These are phyloP conservation scores for Disparrhopalites patrizii DNA, from an alignment of 2,888 invertebrate species.

Conservation along the genomic window DNA sequence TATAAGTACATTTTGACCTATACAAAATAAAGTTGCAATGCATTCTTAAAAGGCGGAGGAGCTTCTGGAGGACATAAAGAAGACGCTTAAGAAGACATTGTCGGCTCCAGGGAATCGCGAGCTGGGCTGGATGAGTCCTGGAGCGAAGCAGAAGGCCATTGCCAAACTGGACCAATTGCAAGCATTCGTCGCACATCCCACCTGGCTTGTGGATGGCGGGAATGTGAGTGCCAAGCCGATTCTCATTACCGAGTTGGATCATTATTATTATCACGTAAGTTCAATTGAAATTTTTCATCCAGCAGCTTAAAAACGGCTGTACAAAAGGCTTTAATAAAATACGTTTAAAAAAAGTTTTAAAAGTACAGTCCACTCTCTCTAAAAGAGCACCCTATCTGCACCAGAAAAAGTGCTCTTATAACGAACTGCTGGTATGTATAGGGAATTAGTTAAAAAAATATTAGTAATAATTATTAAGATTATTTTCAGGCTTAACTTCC, in stretches of 20 bases:
- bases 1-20: no score
- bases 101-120: slow-evolving; percentile 6
- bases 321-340: no score
- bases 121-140: slow-evolving; percentile 34
- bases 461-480: no score
- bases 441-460: no score
- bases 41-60: slow-evolving; percentile 14
- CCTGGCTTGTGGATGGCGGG: slow-evolving; percentile 27
- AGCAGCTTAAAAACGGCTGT: no score
- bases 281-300: background rate
- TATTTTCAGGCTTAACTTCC: no score
- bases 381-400: no score
- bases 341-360: no score
- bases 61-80: slow-evolving; percentile 28
- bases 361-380: no score
- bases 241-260: slow-evolving; percentile 13
- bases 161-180: slow-evolving; percentile 30
- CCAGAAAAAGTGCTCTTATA: no score
- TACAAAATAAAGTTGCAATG: background rate
- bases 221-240: background rate
- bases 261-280: slow-evolving; percentile 28
- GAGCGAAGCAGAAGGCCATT: slow-evolving; percentile 20
- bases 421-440: no score
- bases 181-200: slow-evolving; percentile 32
- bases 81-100: slow-evolving; percentile 13